A percentile compares a stretch with the other conserved stretches of the same genome.
These are phyloP conservation scores for Drosophila nigricruria DNA, from an alignment of 2,888 invertebrate species.

Conservation along the genomic window DNA sequence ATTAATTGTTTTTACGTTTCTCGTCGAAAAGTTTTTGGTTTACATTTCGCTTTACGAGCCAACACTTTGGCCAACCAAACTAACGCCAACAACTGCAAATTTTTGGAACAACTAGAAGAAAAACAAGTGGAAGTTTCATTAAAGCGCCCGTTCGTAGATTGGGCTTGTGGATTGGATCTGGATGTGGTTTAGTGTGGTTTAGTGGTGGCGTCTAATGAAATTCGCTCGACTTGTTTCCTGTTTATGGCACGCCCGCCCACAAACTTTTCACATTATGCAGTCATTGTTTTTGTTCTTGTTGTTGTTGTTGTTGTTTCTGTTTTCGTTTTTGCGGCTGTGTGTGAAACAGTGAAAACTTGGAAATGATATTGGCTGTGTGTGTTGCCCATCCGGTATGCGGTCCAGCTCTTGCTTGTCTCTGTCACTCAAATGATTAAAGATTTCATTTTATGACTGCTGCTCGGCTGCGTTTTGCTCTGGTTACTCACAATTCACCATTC, in stretches of 20 bases:
- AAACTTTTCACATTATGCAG: conserved; percentile 66
- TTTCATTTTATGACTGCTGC: conserved; percentile 70
- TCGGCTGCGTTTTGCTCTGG: conserved; percentile 42
- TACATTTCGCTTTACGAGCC: conserved; percentile 61
- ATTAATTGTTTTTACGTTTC: conserved; percentile 72
- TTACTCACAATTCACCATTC: conserved; percentile 17
- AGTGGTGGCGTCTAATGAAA: conserved; percentile 69
- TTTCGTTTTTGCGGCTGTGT: conserved; percentile 7
- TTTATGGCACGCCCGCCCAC: conserved; percentile 62
- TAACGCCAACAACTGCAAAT: conserved; percentile 10
- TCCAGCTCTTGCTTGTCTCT: conserved; percentile 55
- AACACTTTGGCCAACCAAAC: conserved; percentile 41
- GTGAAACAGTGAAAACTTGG: conserved; percentile 18
- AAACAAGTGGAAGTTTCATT: conserved; percentile 23
- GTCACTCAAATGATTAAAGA: conserved; percentile 82
- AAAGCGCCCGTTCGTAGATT: conserved; percentile 1
- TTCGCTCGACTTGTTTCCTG: conserved; percentile 63
- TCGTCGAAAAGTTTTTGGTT: conserved; percentile 67
- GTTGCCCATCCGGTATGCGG: conserved; percentile 11
- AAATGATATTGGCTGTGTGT: conserved; percentile 29
- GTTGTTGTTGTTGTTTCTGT: too few species aligned
- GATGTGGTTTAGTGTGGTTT: conserved; percentile 52
- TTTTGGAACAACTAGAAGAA: conserved; percentile 4
- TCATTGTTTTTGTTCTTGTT: conserved; percentile 28
- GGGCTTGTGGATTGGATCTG: conserved; percentile 14